A percentile compares a stretch with the other conserved stretches of the same genome.
Conservation (phyloP, 1,140 invertebrate species). For the Dendroctonus valens region DNA sequence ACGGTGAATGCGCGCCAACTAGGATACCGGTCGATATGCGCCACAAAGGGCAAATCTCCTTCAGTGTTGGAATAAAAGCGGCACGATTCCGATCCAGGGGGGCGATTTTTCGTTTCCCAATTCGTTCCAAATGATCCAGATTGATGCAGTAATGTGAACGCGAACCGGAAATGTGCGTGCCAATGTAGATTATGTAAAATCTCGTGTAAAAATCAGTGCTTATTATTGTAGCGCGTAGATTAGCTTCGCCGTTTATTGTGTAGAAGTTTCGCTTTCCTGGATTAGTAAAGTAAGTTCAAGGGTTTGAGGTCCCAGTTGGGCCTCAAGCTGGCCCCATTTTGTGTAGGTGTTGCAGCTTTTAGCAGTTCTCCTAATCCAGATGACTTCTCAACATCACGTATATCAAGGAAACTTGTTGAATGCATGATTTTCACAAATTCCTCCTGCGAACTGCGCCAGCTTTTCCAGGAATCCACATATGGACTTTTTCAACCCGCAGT, state of each 20-base stretch:
- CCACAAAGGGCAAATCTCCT: slow-evolving; percentile 23
- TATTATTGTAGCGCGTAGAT: slow-evolving; percentile 13
- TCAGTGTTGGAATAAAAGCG: slow-evolving; percentile 8
- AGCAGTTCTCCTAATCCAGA: background rate
- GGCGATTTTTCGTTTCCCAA: slow-evolving; percentile 1
- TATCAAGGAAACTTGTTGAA: too few relatives aligned
- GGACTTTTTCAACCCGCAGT: too few relatives aligned
- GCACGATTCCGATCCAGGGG: slow-evolving; percentile 5
- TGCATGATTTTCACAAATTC: too few relatives aligned
- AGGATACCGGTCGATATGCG: slow-evolving; percentile 25
- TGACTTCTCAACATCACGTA: background rate
- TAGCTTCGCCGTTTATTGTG: slow-evolving; percentile 10
- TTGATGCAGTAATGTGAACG: background rate
- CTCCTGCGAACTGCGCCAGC: too few relatives aligned
- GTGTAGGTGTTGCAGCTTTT: background rate
- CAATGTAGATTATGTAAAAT: slow-evolving; percentile 18
- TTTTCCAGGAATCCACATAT: too few relatives aligned
- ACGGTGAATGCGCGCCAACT: slow-evolving; percentile 15
- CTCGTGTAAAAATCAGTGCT: background rate
- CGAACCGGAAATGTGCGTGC: slow-evolving; percentile 4
- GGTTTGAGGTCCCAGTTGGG: background rate
- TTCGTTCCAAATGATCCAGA: slow-evolving; percentile 8
- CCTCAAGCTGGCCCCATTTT: too few relatives aligned
- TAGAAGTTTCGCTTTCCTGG: slow-evolving; percentile 10
- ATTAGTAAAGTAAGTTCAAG: slow-evolving; percentile 4